A percentile compares a stretch with the other conserved stretches of the same genome.
Evolutionary conservation across 1,140 invertebrate genomes (phyloP).

Genomic region (Drosophila rhopaloa): DNA sequence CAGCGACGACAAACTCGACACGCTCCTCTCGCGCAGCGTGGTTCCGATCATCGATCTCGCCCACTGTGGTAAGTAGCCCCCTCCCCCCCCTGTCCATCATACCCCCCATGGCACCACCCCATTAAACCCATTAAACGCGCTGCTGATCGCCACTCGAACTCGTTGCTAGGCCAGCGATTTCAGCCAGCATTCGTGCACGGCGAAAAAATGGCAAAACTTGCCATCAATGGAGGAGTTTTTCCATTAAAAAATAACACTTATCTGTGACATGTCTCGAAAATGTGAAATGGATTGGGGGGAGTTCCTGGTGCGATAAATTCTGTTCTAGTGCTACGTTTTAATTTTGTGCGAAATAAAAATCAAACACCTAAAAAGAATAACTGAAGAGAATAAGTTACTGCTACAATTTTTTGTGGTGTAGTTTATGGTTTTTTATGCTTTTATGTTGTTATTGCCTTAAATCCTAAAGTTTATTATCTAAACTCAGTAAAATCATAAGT

Average conservation of each 20-base stretch:
- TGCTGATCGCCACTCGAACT: conserved; percentile 16
- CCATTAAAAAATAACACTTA: conserved; percentile 12
- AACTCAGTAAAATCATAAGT: not conserved
- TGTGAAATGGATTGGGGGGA: not conserved
- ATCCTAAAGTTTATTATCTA: not conserved
- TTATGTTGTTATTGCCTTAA: not conserved
- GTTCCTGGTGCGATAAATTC: not conserved
- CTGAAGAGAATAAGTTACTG: not conserved
- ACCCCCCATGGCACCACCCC: not conserved
- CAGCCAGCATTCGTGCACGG: not conserved
- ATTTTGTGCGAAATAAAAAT: not conserved
- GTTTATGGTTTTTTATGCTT: not conserved
- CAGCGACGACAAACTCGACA: conserved; percentile 85
- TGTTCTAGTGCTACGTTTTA: not conserved
- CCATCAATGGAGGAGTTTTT: conserved; percentile 1
- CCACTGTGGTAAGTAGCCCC: conserved; percentile 88
- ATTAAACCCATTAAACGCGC: not conserved
- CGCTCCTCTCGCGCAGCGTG: conserved; percentile 88
- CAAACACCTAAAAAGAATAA: not conserved
- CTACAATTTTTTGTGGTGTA: not conserved
- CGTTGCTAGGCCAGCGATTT: conserved; percentile 39
- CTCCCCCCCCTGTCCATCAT: not conserved
- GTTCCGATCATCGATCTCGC: conserved; percentile 91
- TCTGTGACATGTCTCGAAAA: not conserved
- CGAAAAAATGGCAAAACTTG: not conserved